Evolutionary conservation across 2,113 vertebrate species (phyloP).

Genomic region (Corythoichthys intestinalis): DNA sequence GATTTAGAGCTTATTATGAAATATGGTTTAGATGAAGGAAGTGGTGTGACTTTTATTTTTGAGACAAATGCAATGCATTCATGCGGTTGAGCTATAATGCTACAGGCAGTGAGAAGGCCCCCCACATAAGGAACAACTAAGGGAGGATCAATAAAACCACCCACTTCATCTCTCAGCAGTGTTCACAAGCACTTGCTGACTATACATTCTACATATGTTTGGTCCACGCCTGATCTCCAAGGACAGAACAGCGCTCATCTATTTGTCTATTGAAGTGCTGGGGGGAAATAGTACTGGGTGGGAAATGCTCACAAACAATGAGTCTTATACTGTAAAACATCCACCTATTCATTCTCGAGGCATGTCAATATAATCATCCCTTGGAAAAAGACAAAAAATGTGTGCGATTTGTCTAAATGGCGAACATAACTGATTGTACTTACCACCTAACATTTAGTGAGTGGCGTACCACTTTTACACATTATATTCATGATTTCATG

Average conservation of each 20-base stretch:
- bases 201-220: conserved; percentile 8
- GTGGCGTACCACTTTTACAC: neutral
- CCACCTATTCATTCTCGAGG: conserved; percentile 7
- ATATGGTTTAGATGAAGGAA: neutral
- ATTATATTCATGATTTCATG: neutral
- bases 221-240: conserved; percentile 5
- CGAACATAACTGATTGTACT: too few species aligned
- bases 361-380: neutral
- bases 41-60: neutral
- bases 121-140: neutral
- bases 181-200: neutral
- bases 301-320: conserved; percentile 10
- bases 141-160: neutral
- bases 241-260: conserved; percentile 12
- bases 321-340: conserved; percentile 8
- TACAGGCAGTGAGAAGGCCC: too few species aligned
- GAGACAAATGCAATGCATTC: neutral
- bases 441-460: too few species aligned
- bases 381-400: conserved; percentile 9
- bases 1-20: neutral
- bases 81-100: neutral
- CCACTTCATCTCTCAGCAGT: conserved; percentile 4
- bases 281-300: neutral
- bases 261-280: conserved; percentile 4
- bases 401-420: too few species aligned